Base-by-base conservation (phyloP, 1,140 invertebrate species). In the Prorops nasuta region DNA sequence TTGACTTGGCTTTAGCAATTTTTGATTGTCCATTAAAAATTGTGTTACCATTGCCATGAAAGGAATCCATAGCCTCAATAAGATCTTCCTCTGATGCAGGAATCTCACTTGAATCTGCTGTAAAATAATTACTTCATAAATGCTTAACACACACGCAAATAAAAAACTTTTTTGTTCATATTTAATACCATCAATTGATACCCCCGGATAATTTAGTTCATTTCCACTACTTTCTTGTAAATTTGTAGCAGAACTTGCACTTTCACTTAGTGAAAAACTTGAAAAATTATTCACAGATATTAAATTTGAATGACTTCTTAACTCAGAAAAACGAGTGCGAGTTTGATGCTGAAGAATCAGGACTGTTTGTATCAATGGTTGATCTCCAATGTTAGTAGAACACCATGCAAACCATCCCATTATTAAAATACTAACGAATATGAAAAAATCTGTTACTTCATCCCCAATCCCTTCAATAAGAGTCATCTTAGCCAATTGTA, bases 391-490 rank as follows among this genome's bases (percentile, higher is more conserved):
- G 49, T 70, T 79, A 24, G 83, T 90, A 0, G 87, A 89, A 69
- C 83, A 81, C 87, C 87, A 90, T 10, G 87, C 87, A n/a, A 88
- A 56, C 51, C 81, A 77, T 14, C 76, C 80, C n/a, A 89, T 71
- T 3, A 85, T 50, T 1, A 87, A 60, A 9, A 86, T 71, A 16
- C 85, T 60, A 46, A 89, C 67, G 20, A 83, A 64, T 17, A 82
- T 80, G 58, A 87, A 82, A 67, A 90, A 87, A 54, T 89, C 76
- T 16, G 85, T 82, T 18, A 92, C 89, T 80, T 91, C 89, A 77
- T 91, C 88, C n/a, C 89, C 89, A 19, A 91, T 77, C 22, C 89
- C 90, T 65, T 90, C 87, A 41, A 92, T 86, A 49, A 87, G 66
- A 47, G 84, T 74, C 86, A 89, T 89, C 50, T 60, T 73, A 24